Conservation (phyloP, 2,888 invertebrate genomes). For the Apodemia zela region DNA sequence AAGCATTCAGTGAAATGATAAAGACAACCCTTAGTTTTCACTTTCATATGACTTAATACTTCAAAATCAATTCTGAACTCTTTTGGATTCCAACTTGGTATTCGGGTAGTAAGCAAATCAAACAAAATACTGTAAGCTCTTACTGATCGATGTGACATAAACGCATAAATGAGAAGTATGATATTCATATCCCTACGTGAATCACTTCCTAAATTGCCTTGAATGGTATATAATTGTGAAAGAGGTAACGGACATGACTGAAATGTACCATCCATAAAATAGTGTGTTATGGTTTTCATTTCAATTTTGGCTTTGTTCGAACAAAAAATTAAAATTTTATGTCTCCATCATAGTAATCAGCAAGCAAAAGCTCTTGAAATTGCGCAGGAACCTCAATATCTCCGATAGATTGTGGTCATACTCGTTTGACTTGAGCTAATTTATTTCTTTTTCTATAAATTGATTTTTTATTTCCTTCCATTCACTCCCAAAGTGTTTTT, state of each 20-base stretch:
- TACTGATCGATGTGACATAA: conserved; percentile 1
- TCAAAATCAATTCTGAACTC: neutral
- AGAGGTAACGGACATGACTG: neutral
- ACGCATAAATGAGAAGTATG: conserved; percentile 4
- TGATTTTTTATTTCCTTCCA: conserved; percentile 2
- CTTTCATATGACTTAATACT: neutral
- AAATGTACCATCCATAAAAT: conserved; percentile 2
- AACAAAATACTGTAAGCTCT: conserved; percentile 1
- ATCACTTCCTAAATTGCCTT: conserved; percentile 8
- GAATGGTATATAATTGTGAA: conserved; percentile 3
- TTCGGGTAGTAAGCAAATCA: neutral
- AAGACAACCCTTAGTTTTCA: neutral
- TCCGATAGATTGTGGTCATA: neutral
- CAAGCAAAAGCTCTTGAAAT: conserved; percentile 6
- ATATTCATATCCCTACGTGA: conserved; percentile 6
- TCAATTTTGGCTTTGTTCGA: conserved; percentile 5
- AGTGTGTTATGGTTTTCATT: conserved; percentile 2
- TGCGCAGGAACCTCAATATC: neutral
- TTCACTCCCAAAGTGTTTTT: too few relatives aligned
- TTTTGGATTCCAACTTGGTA: conserved; percentile 9
- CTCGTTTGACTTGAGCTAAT: neutral
- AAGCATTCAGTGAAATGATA: neutral
- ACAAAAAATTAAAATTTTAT: conserved; percentile 9
- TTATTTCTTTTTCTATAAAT: neutral
- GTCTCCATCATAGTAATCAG: neutral